These are phyloP conservation scores for Oryctes rhinoceros DNA, from an alignment of 1,140 invertebrate genomes.

Conservation along the genomic window DNA sequence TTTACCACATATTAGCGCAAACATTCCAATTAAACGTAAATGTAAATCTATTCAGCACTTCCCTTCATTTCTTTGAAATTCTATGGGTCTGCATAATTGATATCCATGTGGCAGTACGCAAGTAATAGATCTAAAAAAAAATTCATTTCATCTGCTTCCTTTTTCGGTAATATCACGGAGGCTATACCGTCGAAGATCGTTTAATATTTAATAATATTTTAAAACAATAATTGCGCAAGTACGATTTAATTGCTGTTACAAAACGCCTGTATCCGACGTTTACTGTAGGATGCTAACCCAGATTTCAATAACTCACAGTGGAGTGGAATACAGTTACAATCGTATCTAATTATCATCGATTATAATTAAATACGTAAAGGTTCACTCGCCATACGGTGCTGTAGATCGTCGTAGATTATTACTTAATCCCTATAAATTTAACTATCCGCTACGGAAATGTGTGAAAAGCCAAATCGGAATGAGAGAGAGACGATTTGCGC, in stretches of 20 bases:
- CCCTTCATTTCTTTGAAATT: too few relatives aligned
- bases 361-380: neutral
- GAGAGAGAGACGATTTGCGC: neutral
- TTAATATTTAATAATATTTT: slow-evolving; percentile 11
- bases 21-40: slow-evolving; percentile 10
- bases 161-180: neutral
- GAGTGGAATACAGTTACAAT: slow-evolving; percentile 9
- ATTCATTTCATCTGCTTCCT: neutral
- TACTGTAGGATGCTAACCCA: slow-evolving; percentile 23
- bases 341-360: slow-evolving; percentile 10
- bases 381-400: neutral
- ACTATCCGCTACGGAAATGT: neutral
- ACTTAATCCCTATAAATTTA: slow-evolving; percentile 27
- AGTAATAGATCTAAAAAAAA: neutral
- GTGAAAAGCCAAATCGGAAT: neutral
- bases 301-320: slow-evolving; percentile 16
- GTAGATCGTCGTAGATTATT: slow-evolving; percentile 11
- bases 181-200: neutral
- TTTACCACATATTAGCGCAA: neutral
- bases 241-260: neutral
- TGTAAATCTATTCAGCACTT: slow-evolving; percentile 12
- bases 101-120: too few relatives aligned
- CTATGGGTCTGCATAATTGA: neutral
- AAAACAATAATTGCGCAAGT: slow-evolving; percentile 27
- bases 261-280: neutral